Evolutionary conservation across 2,113 vertebrate genomes (phyloP), one percentile per base, ranked within the genome.

Genomic region (Bagarius yarrelli): DNA sequence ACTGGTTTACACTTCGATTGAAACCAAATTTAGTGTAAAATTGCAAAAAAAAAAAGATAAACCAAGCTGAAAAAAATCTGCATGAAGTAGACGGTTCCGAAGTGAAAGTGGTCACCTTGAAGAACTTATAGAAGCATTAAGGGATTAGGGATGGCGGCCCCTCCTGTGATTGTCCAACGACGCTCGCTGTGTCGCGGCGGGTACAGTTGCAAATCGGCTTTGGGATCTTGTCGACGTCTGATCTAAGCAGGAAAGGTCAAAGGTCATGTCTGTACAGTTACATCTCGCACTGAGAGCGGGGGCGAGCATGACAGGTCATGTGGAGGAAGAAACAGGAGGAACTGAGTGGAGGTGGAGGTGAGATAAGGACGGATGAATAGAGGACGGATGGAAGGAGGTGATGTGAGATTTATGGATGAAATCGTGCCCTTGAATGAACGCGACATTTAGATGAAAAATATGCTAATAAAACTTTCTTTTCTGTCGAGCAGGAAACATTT

Each of bases 91-190:
- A 76, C 25, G 30, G 44, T 76, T 32, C 23, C 15, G 12, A 16
- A 52, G 47, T 18, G 21, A 32, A 32, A 80, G 61, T 30, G 89
- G 90, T 91, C 89, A 93, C 91, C 91, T 93, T 92, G 89, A 81
- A 85, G 86, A 87, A 82, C 79, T 84, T 83, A 76, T 72, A 25
- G 77, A 86, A 87, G 90, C 86, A 92, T 92, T 91, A 92, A 88
- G 86, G 91, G 90, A 92, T 92, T 92, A 91, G 78, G 75, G 60
- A 73, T 86, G 87, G 86, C 87, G 79, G 84, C 85, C 89, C 87
- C 63, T 82, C 78, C 86, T 75, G 88, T 52, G 82, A 85, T 88
- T 82, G 81, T 78, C 83, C 55, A 84, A 63, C 79, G 84, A 83
- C 90, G 56, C 69, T 73, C 12, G 52, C 85, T 81, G 86, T 86